Conservation (phyloP, 2,113 vertebrate genomes). For the Rhea americana region DNA sequence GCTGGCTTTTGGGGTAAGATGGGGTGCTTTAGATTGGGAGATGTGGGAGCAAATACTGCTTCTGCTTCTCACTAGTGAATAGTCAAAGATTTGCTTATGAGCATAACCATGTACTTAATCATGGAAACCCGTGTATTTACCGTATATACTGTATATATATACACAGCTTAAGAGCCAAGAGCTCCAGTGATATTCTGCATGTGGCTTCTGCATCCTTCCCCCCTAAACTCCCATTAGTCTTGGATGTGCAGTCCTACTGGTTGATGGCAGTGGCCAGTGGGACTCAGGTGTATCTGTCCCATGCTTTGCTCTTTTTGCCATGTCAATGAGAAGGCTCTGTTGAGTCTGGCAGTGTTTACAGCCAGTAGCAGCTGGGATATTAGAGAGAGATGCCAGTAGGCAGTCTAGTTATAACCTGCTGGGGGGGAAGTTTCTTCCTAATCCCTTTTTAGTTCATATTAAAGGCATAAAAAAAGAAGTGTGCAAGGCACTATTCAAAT, state of each 20-base stretch:
- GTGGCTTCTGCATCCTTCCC: not conserved
- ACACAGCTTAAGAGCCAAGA: not conserved
- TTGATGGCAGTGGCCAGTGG: accelerated
- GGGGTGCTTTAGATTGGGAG: not conserved
- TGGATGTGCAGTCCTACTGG: not conserved
- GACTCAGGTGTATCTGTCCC: not conserved
- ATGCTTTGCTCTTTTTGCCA: not conserved
- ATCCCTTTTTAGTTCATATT: not conserved
- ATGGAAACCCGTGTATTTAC: not conserved
- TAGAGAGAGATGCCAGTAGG: not conserved
- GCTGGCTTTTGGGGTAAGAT: not conserved
- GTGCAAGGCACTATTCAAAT: not conserved
- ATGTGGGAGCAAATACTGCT: not conserved
- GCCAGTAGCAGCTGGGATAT: not conserved
- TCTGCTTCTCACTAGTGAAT: not conserved
- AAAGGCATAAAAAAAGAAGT: not conserved
- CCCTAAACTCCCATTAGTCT: accelerated
- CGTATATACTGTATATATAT: too few species aligned
- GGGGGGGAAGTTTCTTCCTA: not conserved
- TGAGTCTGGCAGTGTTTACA: not conserved
- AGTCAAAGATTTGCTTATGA: not conserved
- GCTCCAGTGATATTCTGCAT: not conserved
- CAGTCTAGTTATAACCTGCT: not conserved
- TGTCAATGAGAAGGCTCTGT: not conserved
- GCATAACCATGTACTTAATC: accelerated